phyloP scores from a whole-genome alignment of 2,113 vertebrate species.

The Choloepus hoffmanni region DNA sequence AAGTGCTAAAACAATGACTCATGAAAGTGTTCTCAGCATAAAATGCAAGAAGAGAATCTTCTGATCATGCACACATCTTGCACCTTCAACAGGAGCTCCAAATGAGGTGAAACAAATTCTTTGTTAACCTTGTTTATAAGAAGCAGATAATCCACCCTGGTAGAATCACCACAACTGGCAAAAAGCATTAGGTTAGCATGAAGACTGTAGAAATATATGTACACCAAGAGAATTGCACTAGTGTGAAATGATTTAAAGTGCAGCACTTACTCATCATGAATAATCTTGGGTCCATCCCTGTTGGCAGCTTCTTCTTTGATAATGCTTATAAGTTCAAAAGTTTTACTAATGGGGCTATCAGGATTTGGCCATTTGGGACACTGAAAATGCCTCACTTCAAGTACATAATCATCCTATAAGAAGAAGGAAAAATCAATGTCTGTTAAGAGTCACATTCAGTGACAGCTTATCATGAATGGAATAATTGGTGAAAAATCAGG shows the following conservation, averaged over 20 bases:
- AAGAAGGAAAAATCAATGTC: neutral
- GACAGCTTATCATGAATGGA: neutral
- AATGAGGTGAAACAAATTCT: neutral
- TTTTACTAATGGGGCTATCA: constrained; percentile 95
- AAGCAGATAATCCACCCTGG: neutral
- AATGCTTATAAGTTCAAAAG: constrained; percentile 94
- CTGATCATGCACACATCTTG: neutral
- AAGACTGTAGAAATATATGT: neutral
- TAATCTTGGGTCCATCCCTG: constrained; percentile 92
- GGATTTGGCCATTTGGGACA: constrained; percentile 96
- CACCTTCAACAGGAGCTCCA: neutral
- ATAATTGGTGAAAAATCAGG: neutral
- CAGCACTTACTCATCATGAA: constrained; percentile 94
- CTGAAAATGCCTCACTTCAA: constrained; percentile 95
- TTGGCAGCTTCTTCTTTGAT: constrained; percentile 90
- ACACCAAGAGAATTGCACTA: neutral
- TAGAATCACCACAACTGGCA: neutral
- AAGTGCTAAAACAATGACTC: neutral
- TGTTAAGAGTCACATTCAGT: neutral
- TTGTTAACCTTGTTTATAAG: neutral
- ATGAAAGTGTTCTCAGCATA: neutral
- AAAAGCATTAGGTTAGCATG: neutral
- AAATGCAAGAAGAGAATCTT: neutral
- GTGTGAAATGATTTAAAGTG: neutral
- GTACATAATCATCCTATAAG: constrained; percentile 94